Evolutionary conservation across 2,888 invertebrate genomes (phyloP).

Genomic region (Sarcophaga variegata): DNA sequence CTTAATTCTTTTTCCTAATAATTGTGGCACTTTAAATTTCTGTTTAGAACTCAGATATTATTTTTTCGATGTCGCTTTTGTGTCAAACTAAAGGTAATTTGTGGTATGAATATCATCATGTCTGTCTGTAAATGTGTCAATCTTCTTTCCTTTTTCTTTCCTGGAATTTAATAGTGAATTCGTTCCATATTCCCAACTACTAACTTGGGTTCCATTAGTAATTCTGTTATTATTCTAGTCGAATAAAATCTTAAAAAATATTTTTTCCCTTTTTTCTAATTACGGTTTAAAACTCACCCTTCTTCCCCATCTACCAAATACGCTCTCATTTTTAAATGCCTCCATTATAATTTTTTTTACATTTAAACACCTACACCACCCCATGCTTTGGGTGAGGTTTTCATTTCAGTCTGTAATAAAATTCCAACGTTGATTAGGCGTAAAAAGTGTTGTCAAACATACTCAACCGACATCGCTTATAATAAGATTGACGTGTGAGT

Average conservation of each 20-base stretch:
- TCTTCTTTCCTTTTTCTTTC: neutral
- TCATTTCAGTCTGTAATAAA: slow-evolving; percentile 58
- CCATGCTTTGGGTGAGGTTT: slow-evolving; percentile 38
- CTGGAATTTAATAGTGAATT: too few species aligned
- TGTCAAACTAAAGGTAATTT: neutral
- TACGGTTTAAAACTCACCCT: neutral
- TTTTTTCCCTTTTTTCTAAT: neutral
- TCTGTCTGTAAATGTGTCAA: neutral
- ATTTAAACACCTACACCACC: slow-evolving; percentile 19
- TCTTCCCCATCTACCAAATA: neutral
- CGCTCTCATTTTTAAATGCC: slow-evolving; percentile 23
- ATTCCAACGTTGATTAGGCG: slow-evolving; percentile 67
- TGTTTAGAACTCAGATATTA: neutral
- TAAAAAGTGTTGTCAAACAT: slow-evolving; percentile 55
- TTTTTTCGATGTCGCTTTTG: neutral
- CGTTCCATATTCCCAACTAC: neutral
- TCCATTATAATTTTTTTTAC: slow-evolving; percentile 50
- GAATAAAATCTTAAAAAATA: slow-evolving; percentile 39
- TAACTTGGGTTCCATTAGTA: neutral
- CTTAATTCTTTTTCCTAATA: neutral
- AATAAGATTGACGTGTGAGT: neutral
- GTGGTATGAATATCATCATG: neutral
- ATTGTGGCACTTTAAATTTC: neutral
- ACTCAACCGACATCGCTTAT: slow-evolving; percentile 37
- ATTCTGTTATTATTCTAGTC: neutral